A percentile compares a stretch with the other conserved stretches of the same genome.
These are phyloP conservation scores for Temnothorax longispinosus DNA, from an alignment of 1,140 invertebrate species.

Conservation along the genomic window DNA sequence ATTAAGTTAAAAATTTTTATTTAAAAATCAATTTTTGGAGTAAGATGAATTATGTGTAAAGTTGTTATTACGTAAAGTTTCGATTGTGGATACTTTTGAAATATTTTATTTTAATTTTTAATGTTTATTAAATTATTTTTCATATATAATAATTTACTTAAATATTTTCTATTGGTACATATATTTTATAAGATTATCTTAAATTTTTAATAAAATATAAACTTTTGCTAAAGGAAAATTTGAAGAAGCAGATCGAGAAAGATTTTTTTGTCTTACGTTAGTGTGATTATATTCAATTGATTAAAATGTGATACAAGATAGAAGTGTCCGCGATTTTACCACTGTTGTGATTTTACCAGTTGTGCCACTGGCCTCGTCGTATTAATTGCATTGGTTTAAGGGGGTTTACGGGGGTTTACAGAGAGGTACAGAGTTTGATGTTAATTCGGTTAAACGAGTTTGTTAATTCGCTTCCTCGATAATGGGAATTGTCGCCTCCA, in stretches of 20 bases:
- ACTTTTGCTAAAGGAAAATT: not conserved
- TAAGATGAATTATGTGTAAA: not conserved
- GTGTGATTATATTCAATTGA: not conserved
- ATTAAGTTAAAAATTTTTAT: not conserved
- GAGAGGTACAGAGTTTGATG: not conserved
- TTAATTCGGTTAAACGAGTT: slow-evolving; percentile 39
- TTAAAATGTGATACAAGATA: not conserved
- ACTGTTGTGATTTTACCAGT: too few relatives aligned
- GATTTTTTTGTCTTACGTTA: not conserved
- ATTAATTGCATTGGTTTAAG: slow-evolving; percentile 6
- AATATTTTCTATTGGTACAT: not conserved
- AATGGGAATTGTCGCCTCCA: not conserved
- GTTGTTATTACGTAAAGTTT: not conserved
- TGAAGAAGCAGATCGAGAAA: not conserved
- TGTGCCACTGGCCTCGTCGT: not conserved
- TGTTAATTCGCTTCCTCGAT: not conserved
- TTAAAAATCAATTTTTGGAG: not conserved
- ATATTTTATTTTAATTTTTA: not conserved
- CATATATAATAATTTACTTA: not conserved
- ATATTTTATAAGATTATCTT: not conserved
- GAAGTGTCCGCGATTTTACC: not conserved
- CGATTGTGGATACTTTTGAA: too few relatives aligned
- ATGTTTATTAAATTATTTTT: not conserved
- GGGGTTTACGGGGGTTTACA: too few relatives aligned
- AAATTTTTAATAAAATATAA: slow-evolving; percentile 8